Evolutionary conservation across 2,888 invertebrate species (phyloP).

Genomic region (Brachyptera risi): DNA sequence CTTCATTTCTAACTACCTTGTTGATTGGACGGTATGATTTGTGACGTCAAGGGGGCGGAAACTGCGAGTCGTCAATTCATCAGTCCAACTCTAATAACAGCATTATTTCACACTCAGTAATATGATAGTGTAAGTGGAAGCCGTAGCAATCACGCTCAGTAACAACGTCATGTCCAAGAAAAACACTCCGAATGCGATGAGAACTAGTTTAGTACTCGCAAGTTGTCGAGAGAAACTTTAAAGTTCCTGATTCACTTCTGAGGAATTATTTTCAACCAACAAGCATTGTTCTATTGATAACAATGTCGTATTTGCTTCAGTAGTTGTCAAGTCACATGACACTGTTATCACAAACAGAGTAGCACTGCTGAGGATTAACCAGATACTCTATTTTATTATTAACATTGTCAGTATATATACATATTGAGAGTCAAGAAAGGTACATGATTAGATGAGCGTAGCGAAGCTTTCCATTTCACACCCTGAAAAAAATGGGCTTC

Average conservation of each 20-base stretch:
- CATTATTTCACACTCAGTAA: neutral
- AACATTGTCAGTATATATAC: too few species aligned
- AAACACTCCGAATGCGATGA: neutral
- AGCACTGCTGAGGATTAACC: too few species aligned
- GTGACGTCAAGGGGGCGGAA: too few species aligned
- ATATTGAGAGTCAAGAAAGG: too few species aligned
- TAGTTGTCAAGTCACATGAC: neutral
- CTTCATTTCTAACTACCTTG: too few species aligned
- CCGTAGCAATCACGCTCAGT: neutral
- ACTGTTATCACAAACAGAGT: neutral
- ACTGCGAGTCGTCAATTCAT: too few species aligned
- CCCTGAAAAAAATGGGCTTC: too few species aligned
- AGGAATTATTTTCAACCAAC: neutral
- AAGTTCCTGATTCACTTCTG: neutral
- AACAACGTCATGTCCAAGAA: neutral
- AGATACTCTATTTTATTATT: too few species aligned
- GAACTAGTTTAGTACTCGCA: neutral
- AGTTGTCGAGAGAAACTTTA: neutral
- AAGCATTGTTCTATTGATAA: neutral
- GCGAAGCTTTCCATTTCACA: too few species aligned
- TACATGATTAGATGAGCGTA: too few species aligned
- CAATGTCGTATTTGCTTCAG: neutral
- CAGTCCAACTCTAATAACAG: too few species aligned
- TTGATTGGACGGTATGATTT: too few species aligned
- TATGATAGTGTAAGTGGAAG: neutral